Percentiles rank a stretch among this genome's conserved stretches.
phyloP scores from a whole-genome alignment of 2,888 invertebrate species.

The Phania funesta region DNA sequence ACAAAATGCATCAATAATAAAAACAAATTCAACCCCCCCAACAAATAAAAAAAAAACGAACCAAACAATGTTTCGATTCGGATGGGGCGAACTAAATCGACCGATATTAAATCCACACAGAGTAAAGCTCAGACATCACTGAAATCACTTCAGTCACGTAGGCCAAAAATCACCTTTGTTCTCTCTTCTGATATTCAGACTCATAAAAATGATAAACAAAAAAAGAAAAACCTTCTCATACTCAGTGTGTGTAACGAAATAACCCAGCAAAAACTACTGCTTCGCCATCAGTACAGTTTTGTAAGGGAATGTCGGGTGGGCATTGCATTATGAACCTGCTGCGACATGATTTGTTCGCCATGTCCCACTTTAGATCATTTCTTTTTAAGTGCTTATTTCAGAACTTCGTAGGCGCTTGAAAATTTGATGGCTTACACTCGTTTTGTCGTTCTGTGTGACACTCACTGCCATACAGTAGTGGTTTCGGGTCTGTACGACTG shows the following conservation, averaged over 20 bases:
- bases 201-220: background rate
- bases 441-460: too few species aligned
- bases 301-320: too few species aligned
- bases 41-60: slow-evolving; percentile 31
- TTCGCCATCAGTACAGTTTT: too few species aligned
- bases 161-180: slow-evolving; percentile 72
- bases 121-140: slow-evolving; percentile 74
- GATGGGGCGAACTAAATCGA: background rate
- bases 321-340: too few species aligned
- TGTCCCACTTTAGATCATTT: too few species aligned
- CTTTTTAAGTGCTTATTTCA: too few species aligned
- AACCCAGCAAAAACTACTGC: too few species aligned
- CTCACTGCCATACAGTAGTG: too few species aligned
- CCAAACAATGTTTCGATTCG: slow-evolving; percentile 44
- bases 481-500: too few species aligned
- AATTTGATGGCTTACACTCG: too few species aligned
- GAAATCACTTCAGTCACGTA: slow-evolving; percentile 78
- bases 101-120: slow-evolving; percentile 48
- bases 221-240: slow-evolving; percentile 47
- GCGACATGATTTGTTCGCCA: too few species aligned
- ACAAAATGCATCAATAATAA: background rate
- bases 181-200: slow-evolving; percentile 51
- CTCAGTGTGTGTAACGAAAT: slow-evolving; percentile 48
- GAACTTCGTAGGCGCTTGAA: too few species aligned
- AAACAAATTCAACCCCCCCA: slow-evolving; percentile 24